Evolutionary conservation across 2,888 invertebrate species (phyloP).

Genomic region (Eupithecia insigniata): DNA sequence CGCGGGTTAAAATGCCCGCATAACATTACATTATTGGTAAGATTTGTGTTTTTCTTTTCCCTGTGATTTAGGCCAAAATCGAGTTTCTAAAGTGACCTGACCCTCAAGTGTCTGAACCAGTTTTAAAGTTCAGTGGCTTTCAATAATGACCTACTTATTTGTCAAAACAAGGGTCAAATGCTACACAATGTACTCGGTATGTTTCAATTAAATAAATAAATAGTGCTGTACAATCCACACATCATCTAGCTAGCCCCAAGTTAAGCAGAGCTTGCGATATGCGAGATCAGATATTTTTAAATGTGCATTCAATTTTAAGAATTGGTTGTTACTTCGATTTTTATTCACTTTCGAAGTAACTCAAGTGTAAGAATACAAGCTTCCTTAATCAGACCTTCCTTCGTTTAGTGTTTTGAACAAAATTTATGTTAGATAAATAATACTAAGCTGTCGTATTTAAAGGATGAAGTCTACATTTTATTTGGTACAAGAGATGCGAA

Average conservation of each 20-base stretch:
- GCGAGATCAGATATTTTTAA: too few relatives aligned
- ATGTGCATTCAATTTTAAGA: neutral
- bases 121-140: constrained; percentile 20
- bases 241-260: too few relatives aligned
- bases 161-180: constrained; percentile 12
- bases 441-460: neutral
- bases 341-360: neutral
- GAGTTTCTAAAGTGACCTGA: constrained; percentile 9
- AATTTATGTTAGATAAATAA: neutral
- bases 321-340: neutral
- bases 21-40: neutral
- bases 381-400: neutral
- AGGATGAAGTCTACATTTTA: neutral
- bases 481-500: neutral
- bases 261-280: too few relatives aligned
- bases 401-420: neutral
- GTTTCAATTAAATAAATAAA: too few relatives aligned
- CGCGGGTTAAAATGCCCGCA: neutral
- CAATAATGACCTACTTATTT: constrained; percentile 9
- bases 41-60: neutral
- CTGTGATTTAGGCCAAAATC: constrained; percentile 8
- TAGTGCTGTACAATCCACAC: too few relatives aligned
- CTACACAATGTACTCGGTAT: neutral
- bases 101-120: constrained; percentile 24
- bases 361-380: neutral